phyloP scores from a whole-genome alignment of 2,797 vertebrate species.

The Florisuga fusca region DNA sequence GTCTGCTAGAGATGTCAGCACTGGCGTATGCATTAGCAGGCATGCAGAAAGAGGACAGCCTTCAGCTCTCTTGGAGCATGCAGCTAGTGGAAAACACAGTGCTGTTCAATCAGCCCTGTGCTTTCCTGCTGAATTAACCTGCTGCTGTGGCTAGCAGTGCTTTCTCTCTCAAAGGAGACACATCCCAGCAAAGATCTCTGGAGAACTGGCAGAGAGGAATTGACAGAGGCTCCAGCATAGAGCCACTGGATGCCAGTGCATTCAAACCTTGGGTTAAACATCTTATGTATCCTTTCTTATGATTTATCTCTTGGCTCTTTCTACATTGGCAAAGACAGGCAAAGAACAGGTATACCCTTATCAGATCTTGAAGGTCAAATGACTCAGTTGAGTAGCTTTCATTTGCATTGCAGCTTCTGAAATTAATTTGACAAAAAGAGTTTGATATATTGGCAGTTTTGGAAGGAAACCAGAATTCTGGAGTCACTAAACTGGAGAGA shows the following conservation, averaged over 20 bases:
- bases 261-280: slow-evolving; percentile 10
- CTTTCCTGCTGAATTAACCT: background rate
- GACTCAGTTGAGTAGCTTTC: background rate
- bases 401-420: background rate
- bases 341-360: background rate
- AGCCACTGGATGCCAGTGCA: background rate
- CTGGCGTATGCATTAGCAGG: background rate
- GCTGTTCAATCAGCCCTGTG: background rate
- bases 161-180: background rate
- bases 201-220: background rate
- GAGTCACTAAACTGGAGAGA: background rate
- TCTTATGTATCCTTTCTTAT: background rate
- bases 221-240: background rate
- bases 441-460: background rate
- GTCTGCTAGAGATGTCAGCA: background rate
- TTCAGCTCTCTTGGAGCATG: background rate
- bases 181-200: background rate
- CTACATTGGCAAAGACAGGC: background rate
- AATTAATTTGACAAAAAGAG: background rate
- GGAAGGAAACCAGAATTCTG: background rate
- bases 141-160: background rate
- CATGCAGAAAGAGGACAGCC: background rate
- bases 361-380: background rate
- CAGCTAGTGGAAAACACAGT: background rate
- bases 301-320: background rate